Percentiles rank a stretch among this genome's conserved stretches.
Conservation (phyloP, 2,888 invertebrate species). For the Pilophorus perplexus region DNA sequence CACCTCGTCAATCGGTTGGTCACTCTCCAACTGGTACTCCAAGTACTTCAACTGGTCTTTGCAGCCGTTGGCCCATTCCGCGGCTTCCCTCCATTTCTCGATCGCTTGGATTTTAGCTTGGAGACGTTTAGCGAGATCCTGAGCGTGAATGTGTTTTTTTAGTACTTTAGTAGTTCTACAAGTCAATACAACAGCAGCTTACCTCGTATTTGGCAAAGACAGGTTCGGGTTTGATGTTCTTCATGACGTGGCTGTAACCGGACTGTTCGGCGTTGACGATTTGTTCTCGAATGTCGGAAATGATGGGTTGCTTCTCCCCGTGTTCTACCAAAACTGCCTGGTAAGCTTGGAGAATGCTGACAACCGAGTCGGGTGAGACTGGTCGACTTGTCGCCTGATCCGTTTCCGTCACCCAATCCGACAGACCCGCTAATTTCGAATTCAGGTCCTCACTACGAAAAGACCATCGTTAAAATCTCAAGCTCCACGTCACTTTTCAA, state of each 20-base stretch:
- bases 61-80: constrained; percentile 77
- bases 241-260: constrained; percentile 70
- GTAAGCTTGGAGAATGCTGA: constrained; percentile 71
- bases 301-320: constrained; percentile 74
- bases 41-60: constrained; percentile 75
- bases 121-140: constrained; percentile 68
- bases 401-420: constrained; percentile 38
- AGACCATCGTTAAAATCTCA: too few relatives aligned
- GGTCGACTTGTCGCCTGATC: constrained; percentile 34
- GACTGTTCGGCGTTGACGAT: constrained; percentile 68
- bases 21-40: constrained; percentile 70
- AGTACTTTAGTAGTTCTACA: too few relatives aligned
- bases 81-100: constrained; percentile 78
- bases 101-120: constrained; percentile 70
- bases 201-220: constrained; percentile 72
- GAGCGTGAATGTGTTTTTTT: too few relatives aligned
- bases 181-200: too few relatives aligned
- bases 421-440: constrained; percentile 65
- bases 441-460: constrained; percentile 80
- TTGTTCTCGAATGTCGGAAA: constrained; percentile 76
- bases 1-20: constrained; percentile 53
- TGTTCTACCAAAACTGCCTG: constrained; percentile 81
- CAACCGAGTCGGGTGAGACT: constrained; percentile 69
- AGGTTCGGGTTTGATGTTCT: constrained; percentile 71
- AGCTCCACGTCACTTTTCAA: too few relatives aligned